phyloP scores from a whole-genome alignment of 1,140 invertebrate species.

The Orius insidiosus region DNA sequence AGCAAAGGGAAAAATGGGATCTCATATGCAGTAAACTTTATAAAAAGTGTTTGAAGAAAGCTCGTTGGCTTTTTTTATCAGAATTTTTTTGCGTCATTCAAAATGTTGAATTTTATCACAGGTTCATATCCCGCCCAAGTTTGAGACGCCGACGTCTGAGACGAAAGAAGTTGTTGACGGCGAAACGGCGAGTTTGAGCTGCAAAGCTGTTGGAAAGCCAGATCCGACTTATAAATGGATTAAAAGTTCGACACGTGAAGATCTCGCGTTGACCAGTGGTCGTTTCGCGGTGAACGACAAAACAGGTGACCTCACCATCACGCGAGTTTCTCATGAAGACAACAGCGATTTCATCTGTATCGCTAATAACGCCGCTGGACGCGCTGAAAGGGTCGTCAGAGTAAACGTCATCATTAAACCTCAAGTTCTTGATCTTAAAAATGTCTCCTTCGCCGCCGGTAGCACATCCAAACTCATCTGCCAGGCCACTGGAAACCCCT shows the following conservation, averaged over 20 bases:
- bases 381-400: constrained; percentile 39
- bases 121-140: constrained; percentile 60
- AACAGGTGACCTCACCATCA: constrained; percentile 47
- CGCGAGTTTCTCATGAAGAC: constrained; percentile 56
- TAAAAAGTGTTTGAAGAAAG: no score
- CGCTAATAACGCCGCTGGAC: constrained; percentile 64
- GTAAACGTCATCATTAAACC: constrained; percentile 54
- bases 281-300: constrained; percentile 24
- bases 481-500: constrained; percentile 54
- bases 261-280: constrained; percentile 43
- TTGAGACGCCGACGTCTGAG: constrained; percentile 32
- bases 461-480: constrained; percentile 50
- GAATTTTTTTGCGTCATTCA: no score
- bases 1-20: neutral
- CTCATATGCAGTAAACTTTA: constrained; percentile 9
- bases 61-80: no score
- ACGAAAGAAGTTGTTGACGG: constrained; percentile 56
- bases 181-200: constrained; percentile 50
- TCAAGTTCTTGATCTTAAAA: constrained; percentile 56
- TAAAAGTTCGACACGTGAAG: constrained; percentile 28
- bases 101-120: no score
- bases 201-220: constrained; percentile 65
- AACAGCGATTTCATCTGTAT: constrained; percentile 64
- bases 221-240: constrained; percentile 66
- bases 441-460: constrained; percentile 46